phyloP scores from a whole-genome alignment of 2,888 invertebrate species.

The Drosophila affinis region DNA sequence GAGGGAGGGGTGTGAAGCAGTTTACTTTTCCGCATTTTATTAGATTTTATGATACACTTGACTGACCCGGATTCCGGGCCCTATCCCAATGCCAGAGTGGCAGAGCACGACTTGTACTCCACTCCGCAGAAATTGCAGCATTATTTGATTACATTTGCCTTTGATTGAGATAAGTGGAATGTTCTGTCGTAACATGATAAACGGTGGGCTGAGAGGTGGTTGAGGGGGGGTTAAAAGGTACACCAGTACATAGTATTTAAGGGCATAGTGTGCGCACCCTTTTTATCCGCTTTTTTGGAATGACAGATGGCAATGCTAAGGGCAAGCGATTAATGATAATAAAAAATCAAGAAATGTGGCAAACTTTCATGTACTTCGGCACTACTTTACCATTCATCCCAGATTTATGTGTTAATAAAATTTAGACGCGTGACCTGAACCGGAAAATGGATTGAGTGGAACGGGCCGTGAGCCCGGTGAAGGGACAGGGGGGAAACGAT shows the following conservation, averaged over 20 bases:
- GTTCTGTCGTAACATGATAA: slow-evolving; percentile 13
- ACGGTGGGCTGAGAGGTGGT: background rate
- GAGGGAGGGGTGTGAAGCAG: slow-evolving; percentile 12
- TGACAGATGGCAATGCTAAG: slow-evolving; percentile 1
- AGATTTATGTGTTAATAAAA: slow-evolving; percentile 1
- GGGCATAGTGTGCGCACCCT: background rate
- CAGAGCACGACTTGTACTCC: background rate
- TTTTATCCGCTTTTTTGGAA: background rate
- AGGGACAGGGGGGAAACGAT: background rate
- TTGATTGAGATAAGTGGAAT: slow-evolving; percentile 2
- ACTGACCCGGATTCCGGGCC: slow-evolving; percentile 4
- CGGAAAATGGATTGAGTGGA: background rate
- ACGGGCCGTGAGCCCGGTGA: background rate
- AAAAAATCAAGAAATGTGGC: background rate
- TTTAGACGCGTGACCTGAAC: background rate
- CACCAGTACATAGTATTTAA: background rate
- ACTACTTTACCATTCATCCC: background rate
- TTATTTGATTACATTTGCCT: slow-evolving; percentile 9
- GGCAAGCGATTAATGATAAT: background rate
- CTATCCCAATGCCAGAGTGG: background rate
- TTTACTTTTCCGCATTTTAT: slow-evolving; percentile 26
- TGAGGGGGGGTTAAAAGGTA: background rate
- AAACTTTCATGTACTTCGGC: background rate
- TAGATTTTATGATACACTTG: slow-evolving; percentile 35
- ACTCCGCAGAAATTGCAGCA: slow-evolving; percentile 5